Evolutionary conservation across 92 coral and sea anemone species (phyloP).

Genomic region (Paramuricea clavata): DNA sequence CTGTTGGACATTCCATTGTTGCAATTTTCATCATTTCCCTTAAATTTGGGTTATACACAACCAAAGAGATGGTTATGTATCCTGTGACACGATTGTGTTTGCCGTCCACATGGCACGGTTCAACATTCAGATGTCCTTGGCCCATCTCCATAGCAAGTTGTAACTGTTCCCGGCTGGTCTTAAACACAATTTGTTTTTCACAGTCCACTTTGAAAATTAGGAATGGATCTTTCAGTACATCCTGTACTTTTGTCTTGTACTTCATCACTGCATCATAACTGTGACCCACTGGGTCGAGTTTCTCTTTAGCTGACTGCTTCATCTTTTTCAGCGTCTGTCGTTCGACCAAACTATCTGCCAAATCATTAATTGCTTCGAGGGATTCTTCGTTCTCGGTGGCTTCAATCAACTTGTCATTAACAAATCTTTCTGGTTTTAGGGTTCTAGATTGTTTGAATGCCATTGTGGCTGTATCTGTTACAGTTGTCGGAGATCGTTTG

Average conservation of each 20-base stretch:
- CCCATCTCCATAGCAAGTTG: slow-evolving; percentile 67
- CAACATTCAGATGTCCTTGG: slow-evolving; percentile 61
- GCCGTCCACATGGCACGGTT: slow-evolving; percentile 71
- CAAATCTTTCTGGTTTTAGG: slow-evolving; percentile 64
- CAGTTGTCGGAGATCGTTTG: slow-evolving; percentile 38
- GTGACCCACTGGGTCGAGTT: slow-evolving; percentile 74
- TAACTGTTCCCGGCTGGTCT: slow-evolving; percentile 73
- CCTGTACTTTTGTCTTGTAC: slow-evolving; percentile 62
- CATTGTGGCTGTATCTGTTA: background rate
- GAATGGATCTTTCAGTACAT: slow-evolving; percentile 64
- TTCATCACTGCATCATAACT: slow-evolving; percentile 78
- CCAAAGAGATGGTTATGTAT: slow-evolving; percentile 65
- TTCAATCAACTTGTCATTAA: slow-evolving; percentile 63
- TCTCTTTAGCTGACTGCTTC: slow-evolving; percentile 51
- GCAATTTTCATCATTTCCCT: slow-evolving; percentile 68
- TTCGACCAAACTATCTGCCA: slow-evolving; percentile 70
- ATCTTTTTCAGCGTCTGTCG: slow-evolving; percentile 31
- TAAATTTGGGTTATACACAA: slow-evolving; percentile 66
- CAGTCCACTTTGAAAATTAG: slow-evolving; percentile 71
- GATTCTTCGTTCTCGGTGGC: slow-evolving; percentile 69
- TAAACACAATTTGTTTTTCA: slow-evolving; percentile 57
- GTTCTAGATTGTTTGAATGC: slow-evolving; percentile 38
- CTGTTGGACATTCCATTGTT: slow-evolving; percentile 70
- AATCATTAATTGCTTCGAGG: slow-evolving; percentile 63
- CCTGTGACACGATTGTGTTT: slow-evolving; percentile 73